Conservation (phyloP, 2,888 invertebrate species). For the Zaprionus obscuricornis region DNA sequence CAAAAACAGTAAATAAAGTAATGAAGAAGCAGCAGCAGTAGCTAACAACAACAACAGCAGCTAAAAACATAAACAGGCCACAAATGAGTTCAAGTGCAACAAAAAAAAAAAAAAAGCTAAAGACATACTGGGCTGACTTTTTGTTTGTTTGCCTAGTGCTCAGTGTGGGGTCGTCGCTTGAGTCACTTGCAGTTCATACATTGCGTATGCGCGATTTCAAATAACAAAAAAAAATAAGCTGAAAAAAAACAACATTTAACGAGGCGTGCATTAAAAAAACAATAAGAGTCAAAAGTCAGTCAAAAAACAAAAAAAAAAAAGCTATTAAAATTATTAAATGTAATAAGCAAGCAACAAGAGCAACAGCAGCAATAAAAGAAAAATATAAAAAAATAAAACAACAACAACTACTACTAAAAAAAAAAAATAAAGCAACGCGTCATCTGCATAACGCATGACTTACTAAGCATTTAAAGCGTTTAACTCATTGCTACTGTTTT, state of each 20-base stretch:
- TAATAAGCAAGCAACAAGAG: slow-evolving; percentile 45
- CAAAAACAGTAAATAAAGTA: slow-evolving; percentile 27
- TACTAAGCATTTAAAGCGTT: slow-evolving; percentile 46
- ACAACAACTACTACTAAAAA: slow-evolving; percentile 19
- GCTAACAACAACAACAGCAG: slow-evolving; percentile 33
- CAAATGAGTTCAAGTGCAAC: slow-evolving; percentile 64
- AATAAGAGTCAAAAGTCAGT: slow-evolving; percentile 29
- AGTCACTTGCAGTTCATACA: slow-evolving; percentile 49
- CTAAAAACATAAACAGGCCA: slow-evolving; percentile 47
- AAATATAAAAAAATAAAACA: slow-evolving; percentile 7
- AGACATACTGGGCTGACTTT: too few relatives aligned
- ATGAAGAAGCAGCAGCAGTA: too few relatives aligned
- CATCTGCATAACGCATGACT: slow-evolving; percentile 71
- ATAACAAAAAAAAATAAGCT: slow-evolving; percentile 20
- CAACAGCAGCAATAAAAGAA: slow-evolving; percentile 12
- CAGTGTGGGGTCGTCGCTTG: neutral
- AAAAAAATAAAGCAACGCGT: slow-evolving; percentile 46
- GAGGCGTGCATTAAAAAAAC: slow-evolving; percentile 69
- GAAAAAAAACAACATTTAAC: slow-evolving; percentile 63
- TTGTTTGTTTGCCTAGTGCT: too few relatives aligned
- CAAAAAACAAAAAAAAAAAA: too few relatives aligned
- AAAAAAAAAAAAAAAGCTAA: too few relatives aligned
- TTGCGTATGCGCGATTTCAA: slow-evolving; percentile 74
- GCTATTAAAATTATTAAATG: slow-evolving; percentile 68
- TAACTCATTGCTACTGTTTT: slow-evolving; percentile 38